phyloP scores from a whole-genome alignment of 2,113 vertebrate species.

The Micronycteris hirsuta region DNA sequence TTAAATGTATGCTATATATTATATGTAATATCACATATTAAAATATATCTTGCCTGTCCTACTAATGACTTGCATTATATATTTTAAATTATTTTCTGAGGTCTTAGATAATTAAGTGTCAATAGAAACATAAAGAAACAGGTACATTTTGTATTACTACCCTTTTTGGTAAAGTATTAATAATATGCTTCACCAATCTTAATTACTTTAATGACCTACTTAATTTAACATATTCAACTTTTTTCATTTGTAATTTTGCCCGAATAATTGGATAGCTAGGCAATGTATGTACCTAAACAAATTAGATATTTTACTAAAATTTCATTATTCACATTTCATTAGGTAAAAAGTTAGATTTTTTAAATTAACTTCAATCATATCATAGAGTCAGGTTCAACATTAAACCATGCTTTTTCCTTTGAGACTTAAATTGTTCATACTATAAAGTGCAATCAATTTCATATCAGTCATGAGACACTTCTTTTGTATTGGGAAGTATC shows the following conservation, averaged over 20 bases:
- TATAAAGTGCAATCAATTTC: not conserved
- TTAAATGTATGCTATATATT: not conserved
- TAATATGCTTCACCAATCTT: slow-evolving; percentile 83
- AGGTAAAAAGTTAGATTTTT: slow-evolving; percentile 76
- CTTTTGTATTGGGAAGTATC: not conserved
- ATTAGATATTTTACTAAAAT: slow-evolving; percentile 80
- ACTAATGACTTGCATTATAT: not conserved
- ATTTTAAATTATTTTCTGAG: slow-evolving; percentile 46
- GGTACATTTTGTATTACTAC: slow-evolving; percentile 70
- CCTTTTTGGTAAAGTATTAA: slow-evolving; percentile 76
- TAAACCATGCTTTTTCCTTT: slow-evolving; percentile 42
- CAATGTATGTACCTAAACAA: slow-evolving; percentile 82
- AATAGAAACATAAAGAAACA: slow-evolving; percentile 51
- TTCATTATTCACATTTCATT: slow-evolving; percentile 83
- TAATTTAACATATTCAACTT: slow-evolving; percentile 82
- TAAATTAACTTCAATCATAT: slow-evolving; percentile 74
- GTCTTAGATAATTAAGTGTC: slow-evolving; percentile 62
- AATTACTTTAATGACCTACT: slow-evolving; percentile 83
- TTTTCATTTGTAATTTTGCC: slow-evolving; percentile 78
- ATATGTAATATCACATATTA: not conserved
- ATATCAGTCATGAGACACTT: not conserved
- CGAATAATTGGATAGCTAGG: slow-evolving; percentile 83
- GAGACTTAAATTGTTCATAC: slow-evolving; percentile 48
- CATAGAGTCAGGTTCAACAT: slow-evolving; percentile 60
- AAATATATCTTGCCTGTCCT: slow-evolving; percentile 47